These are phyloP conservation scores for Drosophila putrida DNA, from an alignment of 2,888 invertebrate species.

Conservation along the genomic window DNA sequence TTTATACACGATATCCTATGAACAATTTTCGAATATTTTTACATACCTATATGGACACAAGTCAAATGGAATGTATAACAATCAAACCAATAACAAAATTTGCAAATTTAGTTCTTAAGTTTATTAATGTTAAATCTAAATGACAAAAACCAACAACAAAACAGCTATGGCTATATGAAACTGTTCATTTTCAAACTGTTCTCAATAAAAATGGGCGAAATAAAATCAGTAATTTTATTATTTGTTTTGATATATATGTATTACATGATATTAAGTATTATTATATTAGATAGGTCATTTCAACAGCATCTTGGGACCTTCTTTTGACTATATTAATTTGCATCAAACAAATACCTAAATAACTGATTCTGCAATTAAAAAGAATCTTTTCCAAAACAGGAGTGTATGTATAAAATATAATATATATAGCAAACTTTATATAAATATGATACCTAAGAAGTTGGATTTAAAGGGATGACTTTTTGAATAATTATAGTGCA, in stretches of 20 bases:
- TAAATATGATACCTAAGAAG: no score
- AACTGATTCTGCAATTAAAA: no score
- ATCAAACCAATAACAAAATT: constrained; percentile 42
- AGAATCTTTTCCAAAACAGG: no score
- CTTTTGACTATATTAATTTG: no score
- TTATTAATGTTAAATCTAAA: constrained; percentile 39
- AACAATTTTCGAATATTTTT: constrained; percentile 36
- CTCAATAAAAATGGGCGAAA: constrained; percentile 65
- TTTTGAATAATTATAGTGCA: no score
- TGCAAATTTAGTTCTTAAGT: constrained; percentile 61
- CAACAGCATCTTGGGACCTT: no score
- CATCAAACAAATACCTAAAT: no score
- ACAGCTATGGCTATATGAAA: constrained; percentile 39
- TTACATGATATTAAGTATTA: no score
- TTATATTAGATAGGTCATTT: no score
- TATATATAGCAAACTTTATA: no score
- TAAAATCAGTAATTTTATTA: neutral
- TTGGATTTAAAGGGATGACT: no score
- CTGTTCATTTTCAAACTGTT: constrained; percentile 58
- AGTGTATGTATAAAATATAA: no score
- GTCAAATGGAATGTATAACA: constrained; percentile 49
- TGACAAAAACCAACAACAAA: constrained; percentile 15
- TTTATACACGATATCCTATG: constrained; percentile 21
- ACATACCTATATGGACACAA: constrained; percentile 20
- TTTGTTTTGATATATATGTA: neutral